Evolutionary conservation across 2,888 invertebrate species (phyloP).

Genomic region (Heliconius sara): DNA sequence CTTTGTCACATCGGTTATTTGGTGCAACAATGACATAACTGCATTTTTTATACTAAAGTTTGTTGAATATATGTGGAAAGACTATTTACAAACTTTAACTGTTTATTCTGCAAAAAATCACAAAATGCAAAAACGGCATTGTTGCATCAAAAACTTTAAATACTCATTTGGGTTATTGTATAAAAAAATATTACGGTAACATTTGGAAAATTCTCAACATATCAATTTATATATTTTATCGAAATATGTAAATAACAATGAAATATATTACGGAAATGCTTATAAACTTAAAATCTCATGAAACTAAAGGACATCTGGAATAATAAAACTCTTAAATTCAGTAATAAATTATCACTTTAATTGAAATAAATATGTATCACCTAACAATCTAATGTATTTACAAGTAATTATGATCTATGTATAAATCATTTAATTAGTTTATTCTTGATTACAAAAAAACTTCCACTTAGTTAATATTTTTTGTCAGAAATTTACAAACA

Average conservation of each 20-base stretch:
- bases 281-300: background rate
- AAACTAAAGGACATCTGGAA: background rate
- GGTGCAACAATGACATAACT: background rate
- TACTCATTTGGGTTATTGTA: background rate
- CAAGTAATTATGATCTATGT: slow-evolving; percentile 3
- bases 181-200: background rate
- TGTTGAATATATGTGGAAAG: background rate
- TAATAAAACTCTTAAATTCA: background rate
- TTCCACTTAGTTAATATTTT: no score
- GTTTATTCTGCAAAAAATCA: background rate
- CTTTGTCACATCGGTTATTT: background rate
- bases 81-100: background rate
- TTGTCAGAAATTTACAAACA: no score
- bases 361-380: slow-evolving; percentile 11
- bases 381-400: slow-evolving; percentile 10
- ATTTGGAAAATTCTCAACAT: background rate
- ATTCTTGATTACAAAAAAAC: background rate
- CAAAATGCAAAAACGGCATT: background rate
- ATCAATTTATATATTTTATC: background rate
- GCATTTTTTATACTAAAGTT: slow-evolving; percentile 63
- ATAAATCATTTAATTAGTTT: background rate
- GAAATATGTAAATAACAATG: background rate
- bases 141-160: background rate
- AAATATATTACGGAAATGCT: background rate
- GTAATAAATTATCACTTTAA: slow-evolving; percentile 5